These are phyloP conservation scores for Hydriomena furcata DNA, from an alignment of 2,888 invertebrate species.

Conservation along the genomic window DNA sequence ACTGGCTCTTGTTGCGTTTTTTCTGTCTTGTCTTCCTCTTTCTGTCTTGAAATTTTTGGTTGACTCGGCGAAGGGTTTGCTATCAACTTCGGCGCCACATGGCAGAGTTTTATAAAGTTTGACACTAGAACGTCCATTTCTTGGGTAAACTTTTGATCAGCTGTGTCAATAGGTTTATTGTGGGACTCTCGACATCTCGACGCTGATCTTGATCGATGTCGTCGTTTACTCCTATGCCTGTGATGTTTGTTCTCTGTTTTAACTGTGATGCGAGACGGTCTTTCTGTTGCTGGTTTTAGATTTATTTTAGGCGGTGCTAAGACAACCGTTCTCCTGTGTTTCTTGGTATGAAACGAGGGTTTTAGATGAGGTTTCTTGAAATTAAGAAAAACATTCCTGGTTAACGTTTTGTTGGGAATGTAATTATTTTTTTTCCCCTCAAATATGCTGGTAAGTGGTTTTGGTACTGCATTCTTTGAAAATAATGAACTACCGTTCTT, in stretches of 20 bases:
- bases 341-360: conserved; percentile 76
- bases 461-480: conserved; percentile 52
- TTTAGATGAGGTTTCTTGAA: conserved; percentile 73
- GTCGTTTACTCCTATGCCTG: conserved; percentile 73
- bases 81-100: conserved; percentile 71
- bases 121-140: conserved; percentile 74
- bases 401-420: conserved; percentile 71
- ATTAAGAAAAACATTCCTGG: conserved; percentile 75
- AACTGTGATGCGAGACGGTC: conserved; percentile 69
- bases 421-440: conserved; percentile 75
- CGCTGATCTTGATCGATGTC: conserved; percentile 75
- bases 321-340: conserved; percentile 81
- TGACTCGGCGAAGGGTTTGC: conserved; percentile 55
- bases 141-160: conserved; percentile 76
- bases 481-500: conserved; percentile 52
- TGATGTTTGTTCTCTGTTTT: conserved; percentile 77
- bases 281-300: conserved; percentile 68
- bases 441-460: conserved; percentile 68
- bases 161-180: conserved; percentile 86
- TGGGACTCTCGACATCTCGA: conserved; percentile 80
- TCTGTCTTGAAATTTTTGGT: conserved; percentile 71
- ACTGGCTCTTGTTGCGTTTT: conserved; percentile 75
- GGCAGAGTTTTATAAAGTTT: conserved; percentile 76
- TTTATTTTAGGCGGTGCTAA: conserved; percentile 77
- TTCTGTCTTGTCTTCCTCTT: conserved; percentile 82